phyloP scores from a whole-genome alignment of 2,888 invertebrate genomes.

The Ypsolopha scabrella region DNA sequence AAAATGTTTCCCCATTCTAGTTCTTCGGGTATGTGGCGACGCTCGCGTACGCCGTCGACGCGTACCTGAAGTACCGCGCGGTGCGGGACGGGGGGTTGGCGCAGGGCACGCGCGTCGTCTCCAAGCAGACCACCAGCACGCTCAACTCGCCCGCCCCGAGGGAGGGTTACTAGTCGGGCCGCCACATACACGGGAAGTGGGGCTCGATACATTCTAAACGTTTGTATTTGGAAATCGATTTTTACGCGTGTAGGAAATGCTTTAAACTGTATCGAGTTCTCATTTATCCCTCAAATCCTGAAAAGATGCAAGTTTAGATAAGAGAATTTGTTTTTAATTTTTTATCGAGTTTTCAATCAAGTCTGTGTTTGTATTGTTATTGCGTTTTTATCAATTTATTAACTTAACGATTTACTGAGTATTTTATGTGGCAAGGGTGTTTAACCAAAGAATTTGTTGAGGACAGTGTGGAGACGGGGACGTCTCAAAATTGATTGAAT shows the following conservation, averaged over 20 bases:
- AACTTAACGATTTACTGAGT: constrained; percentile 1
- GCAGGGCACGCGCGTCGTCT: constrained; percentile 76
- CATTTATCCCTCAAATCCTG: no score
- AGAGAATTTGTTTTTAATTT: neutral
- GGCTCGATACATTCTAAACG: no score
- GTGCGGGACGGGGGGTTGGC: constrained; percentile 77
- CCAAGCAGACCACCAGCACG: constrained; percentile 73
- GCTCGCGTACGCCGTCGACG: constrained; percentile 82
- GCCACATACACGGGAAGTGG: constrained; percentile 3
- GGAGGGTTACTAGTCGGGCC: constrained; percentile 34
- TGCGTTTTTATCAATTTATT: constrained; percentile 7
- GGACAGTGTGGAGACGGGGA: neutral
- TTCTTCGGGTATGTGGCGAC: constrained; percentile 89
- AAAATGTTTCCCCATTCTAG: constrained; percentile 47
- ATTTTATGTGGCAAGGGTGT: neutral
- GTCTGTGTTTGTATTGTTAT: constrained; percentile 4
- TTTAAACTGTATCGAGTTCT: no score
- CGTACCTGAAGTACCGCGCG: constrained; percentile 81
- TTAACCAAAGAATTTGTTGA: neutral
- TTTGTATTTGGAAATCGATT: no score
- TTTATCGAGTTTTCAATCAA: neutral
- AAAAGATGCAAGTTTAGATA: no score
- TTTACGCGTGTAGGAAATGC: no score
- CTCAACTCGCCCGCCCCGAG: constrained; percentile 39
- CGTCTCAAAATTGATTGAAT: neutral